phyloP scores from a whole-genome alignment of 2,888 invertebrate species.

The Pollenia griseotomentosa region DNA sequence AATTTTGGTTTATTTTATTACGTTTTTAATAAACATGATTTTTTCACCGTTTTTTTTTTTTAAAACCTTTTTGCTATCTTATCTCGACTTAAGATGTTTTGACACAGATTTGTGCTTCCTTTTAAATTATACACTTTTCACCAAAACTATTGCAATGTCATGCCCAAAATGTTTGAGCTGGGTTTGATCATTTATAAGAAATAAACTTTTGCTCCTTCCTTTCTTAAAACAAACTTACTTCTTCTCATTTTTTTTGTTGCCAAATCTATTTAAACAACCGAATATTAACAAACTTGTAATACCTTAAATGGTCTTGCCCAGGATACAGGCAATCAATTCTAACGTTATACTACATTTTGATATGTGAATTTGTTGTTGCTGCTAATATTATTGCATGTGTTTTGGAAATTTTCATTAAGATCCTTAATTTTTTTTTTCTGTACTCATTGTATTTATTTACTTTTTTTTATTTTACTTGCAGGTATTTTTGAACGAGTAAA shows the following conservation, averaged over 20 bases:
- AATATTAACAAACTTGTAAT: slow-evolving; percentile 51
- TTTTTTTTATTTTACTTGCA: slow-evolving; percentile 41
- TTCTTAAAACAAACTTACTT: neutral
- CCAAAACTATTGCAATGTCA: too few relatives aligned
- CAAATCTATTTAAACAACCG: slow-evolving; percentile 52
- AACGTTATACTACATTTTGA: neutral
- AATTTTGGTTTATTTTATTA: too few relatives aligned
- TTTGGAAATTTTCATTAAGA: slow-evolving; percentile 66
- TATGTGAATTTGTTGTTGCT: slow-evolving; percentile 11
- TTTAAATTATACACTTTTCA: too few relatives aligned
- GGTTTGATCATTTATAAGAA: neutral
- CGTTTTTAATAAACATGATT: too few relatives aligned
- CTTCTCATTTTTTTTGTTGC: too few relatives aligned
- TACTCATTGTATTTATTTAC: neutral
- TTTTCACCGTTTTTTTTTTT: too few relatives aligned
- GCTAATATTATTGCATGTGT: slow-evolving; percentile 65
- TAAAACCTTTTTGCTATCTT: too few relatives aligned
- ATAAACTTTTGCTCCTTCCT: neutral
- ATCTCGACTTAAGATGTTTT: too few relatives aligned
- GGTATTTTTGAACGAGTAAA: slow-evolving; percentile 48
- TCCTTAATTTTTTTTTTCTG: slow-evolving; percentile 12
- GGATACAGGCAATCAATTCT: neutral
- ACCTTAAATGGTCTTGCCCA: slow-evolving; percentile 44
- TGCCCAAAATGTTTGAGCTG: too few relatives aligned
- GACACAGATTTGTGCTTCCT: too few relatives aligned